phyloP scores from a whole-genome alignment of 1,140 invertebrate species.

The Philotrypesis tridentata region DNA sequence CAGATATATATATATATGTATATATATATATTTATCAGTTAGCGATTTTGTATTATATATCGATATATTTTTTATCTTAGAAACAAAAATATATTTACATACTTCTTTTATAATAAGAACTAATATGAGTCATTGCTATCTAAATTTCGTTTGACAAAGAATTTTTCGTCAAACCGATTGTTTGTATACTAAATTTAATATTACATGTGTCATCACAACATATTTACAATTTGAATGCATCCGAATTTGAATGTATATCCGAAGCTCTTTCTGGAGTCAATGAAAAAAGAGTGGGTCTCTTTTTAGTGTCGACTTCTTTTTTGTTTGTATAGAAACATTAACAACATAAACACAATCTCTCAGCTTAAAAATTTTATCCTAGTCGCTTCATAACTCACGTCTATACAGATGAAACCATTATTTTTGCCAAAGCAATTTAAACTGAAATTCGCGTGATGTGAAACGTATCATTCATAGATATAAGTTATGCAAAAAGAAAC shows the following conservation, averaged over 20 bases:
- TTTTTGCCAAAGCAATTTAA: background rate
- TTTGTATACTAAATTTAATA: slow-evolving; percentile 8
- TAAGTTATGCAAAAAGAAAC: background rate
- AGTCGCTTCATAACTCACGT: slow-evolving; percentile 8
- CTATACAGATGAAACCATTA: background rate
- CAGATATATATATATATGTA: background rate
- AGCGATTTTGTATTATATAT: background rate
- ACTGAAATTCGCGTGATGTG: background rate
- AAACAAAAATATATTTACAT: slow-evolving; percentile 20
- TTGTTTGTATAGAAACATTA: slow-evolving; percentile 38
- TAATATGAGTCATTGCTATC: slow-evolving; percentile 18
- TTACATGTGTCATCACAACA: slow-evolving; percentile 18
- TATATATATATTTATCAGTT: background rate
- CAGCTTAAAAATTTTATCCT: slow-evolving; percentile 34
- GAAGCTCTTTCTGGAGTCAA: background rate
- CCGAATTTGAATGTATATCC: background rate
- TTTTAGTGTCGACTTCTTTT: slow-evolving; percentile 41
- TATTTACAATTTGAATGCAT: slow-evolving; percentile 24
- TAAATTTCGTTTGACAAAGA: slow-evolving; percentile 1
- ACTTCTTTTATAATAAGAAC: background rate
- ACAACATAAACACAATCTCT: slow-evolving; percentile 33
- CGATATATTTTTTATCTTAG: background rate
- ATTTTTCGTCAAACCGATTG: slow-evolving; percentile 1
- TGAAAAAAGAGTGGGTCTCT: background rate
- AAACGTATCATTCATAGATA: background rate